Conservation (phyloP, 2,113 vertebrate genomes). For the Felis chaus region DNA sequence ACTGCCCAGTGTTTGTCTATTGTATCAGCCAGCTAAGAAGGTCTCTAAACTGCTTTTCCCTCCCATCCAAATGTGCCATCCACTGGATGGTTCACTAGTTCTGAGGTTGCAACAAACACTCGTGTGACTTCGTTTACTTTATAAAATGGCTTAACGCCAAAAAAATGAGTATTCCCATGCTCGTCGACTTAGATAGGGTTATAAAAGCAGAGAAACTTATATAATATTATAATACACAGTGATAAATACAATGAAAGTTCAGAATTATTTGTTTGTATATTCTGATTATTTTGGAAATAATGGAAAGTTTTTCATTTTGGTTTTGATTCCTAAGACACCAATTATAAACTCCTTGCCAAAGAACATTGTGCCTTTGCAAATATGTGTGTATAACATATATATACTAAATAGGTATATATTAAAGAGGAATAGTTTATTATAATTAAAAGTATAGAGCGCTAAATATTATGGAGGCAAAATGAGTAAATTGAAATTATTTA, state of each 20-base stretch:
- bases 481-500: not conserved
- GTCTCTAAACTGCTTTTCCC: not conserved
- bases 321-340: not conserved
- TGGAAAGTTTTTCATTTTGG: not conserved
- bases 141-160: constrained; percentile 14
- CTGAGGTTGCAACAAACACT: not conserved
- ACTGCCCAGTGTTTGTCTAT: not conserved
- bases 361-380: not conserved
- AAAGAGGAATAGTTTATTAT: constrained; percentile 32
- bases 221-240: not conserved
- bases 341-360: not conserved
- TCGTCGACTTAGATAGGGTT: not conserved
- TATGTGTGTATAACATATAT: not conserved
- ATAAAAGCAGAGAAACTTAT: not conserved
- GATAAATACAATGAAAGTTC: not conserved
- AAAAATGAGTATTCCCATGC: not conserved
- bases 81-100: not conserved
- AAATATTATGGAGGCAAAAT: not conserved
- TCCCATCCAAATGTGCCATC: not conserved
- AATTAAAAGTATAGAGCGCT: not conserved
- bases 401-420: not conserved
- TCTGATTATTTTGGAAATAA: not conserved
- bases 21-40: not conserved
- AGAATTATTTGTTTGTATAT: not conserved
- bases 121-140: constrained; percentile 23